phyloP scores from a whole-genome alignment of 1,140 invertebrate species.

The Diploscapter pachys region DNA sequence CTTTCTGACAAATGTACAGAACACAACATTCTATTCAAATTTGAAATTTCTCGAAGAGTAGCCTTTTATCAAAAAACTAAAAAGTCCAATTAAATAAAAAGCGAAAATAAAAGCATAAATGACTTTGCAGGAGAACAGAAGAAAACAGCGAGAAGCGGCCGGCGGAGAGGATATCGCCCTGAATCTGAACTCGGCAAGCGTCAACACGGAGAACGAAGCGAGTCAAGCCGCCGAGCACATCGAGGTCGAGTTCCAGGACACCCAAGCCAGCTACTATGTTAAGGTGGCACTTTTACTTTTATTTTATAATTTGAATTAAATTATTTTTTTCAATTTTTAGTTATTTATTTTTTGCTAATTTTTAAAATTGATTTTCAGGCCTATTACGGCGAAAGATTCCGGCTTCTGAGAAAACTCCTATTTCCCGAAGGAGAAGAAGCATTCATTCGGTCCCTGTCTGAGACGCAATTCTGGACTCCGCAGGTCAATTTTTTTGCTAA shows the following conservation, averaged over 20 bases:
- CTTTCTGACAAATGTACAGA: too few relatives aligned
- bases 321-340: too few relatives aligned
- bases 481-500: constrained; percentile 77
- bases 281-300: constrained; percentile 35
- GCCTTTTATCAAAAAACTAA: too few relatives aligned
- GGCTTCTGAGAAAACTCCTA: constrained; percentile 70
- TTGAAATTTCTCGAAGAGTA: too few relatives aligned
- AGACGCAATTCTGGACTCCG: constrained; percentile 87
- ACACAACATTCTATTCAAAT: too few relatives aligned
- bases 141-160: constrained; percentile 14
- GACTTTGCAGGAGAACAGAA: not conserved
- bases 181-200: constrained; percentile 25
- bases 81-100: too few relatives aligned
- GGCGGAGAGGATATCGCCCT: constrained; percentile 28
- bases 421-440: constrained; percentile 67
- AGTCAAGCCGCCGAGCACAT: constrained; percentile 29
- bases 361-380: constrained; percentile 67
- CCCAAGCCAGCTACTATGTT: constrained; percentile 49
- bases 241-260: constrained; percentile 51
- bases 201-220: constrained; percentile 15
- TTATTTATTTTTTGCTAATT: too few relatives aligned
- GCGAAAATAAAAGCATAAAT: too few relatives aligned
- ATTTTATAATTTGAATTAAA: too few relatives aligned
- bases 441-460: constrained; percentile 75
- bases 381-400: constrained; percentile 75